Evolutionary conservation across 2,113 vertebrate species (phyloP), one percentile per base, ranked within the genome.

Genomic region (Psettodes erumei): DNA sequence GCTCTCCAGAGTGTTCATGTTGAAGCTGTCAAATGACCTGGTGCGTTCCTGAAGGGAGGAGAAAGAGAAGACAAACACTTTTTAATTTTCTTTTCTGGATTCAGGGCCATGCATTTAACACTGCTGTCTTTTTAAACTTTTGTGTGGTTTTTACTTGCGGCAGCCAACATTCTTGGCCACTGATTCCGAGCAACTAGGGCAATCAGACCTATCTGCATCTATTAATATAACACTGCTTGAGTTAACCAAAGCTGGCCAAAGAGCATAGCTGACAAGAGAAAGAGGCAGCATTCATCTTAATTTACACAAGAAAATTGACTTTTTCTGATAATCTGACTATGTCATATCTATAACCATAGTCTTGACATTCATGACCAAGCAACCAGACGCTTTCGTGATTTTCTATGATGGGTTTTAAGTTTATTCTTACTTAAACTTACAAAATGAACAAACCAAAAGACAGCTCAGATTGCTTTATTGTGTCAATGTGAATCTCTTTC

Each of bases 1-100:
- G 89, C 95, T 98, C 95, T 99, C 98, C 95, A 99, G 91, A 69
- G 97, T 97, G 90, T 98, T 97, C 98, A 99, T 98, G 93, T 94
- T 95, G 91, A 95, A 95, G 90, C 94, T 94, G 77, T 99, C 98
- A 85, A 99, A 99, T 19, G 97, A 97, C 86, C 98, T 94, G 82
- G 95, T 95, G 59, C 97, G 97, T 86, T 99, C 98, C 98, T 99
- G 88, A 71, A 92, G 87, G 89, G 45, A 30, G 33, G 47, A 92
- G 47, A 79, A 13, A 71, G 23, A 67, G 19, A 90, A 79, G 28
- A 76, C 32, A 71, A 33, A 25, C 11, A 8, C 1, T 1, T 6
- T 48, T 78, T 67, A 60, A 8, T 28, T 77, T 55, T 30, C 3
- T 43, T 35, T 16, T 7, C 30, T 28, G 50, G 15, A 8, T 40